A percentile compares a stretch with the other conserved stretches of the same genome.
Conservation (phyloP, 2,113 vertebrate species). For the Mormoops blainvillei region DNA sequence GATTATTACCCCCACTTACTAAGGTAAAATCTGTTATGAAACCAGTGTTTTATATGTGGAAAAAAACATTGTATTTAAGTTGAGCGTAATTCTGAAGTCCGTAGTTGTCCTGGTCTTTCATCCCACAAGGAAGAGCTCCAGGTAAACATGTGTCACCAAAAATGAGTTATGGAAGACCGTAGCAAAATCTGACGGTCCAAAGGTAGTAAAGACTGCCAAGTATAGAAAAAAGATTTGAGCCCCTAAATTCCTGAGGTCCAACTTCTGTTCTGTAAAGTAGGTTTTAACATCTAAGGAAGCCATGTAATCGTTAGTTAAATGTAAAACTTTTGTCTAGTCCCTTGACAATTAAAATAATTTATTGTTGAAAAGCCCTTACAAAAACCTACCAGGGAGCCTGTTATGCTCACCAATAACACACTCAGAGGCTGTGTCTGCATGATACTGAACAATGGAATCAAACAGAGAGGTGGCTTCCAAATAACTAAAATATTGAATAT, state of each 20-base stretch:
- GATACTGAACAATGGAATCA: not conserved
- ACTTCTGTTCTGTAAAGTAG: not conserved
- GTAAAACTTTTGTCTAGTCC: not conserved
- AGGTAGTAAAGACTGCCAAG: not conserved
- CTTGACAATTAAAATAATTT: not conserved
- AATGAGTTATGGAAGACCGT: not conserved
- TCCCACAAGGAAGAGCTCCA: not conserved
- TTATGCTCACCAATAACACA: not conserved
- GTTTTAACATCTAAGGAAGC: not conserved
- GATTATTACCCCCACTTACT: not conserved
- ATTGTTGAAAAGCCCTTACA: not conserved
- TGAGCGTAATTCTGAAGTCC: not conserved
- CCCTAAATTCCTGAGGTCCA: not conserved
- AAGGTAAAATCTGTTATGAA: not conserved
- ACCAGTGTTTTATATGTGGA: not conserved
- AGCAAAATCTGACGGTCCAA: not conserved
- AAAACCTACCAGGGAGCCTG: not conserved
- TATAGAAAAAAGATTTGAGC: not conserved
- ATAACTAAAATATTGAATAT: not conserved
- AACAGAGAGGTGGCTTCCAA: not conserved
- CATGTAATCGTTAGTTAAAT: not conserved
- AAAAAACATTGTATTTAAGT: not conserved
- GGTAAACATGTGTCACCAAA: not conserved
- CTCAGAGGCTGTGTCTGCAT: not conserved
- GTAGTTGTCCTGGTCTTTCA: not conserved